Conservation (phyloP, 2,797 vertebrate species). For the Acipenser oxyrinchus region DNA sequence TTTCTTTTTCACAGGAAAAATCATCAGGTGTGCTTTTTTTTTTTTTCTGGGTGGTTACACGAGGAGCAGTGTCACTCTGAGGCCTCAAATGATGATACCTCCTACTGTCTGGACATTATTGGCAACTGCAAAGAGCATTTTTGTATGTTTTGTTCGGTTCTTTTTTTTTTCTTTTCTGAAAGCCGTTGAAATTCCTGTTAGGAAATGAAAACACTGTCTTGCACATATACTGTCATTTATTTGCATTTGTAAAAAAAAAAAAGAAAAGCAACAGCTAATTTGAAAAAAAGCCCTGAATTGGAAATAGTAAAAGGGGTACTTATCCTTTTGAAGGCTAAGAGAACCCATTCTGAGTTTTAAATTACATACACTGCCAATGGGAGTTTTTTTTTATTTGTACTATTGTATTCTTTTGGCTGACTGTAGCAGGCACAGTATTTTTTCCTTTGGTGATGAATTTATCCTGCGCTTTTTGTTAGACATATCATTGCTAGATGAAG, state of each 20-base stretch:
- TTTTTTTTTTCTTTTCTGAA: constrained; percentile 21
- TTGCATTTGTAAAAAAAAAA: too few relatives aligned
- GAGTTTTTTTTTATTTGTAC: constrained; percentile 23
- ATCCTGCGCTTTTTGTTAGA: constrained; percentile 41
- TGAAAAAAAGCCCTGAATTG: too few relatives aligned
- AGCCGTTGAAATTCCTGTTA: constrained; percentile 19
- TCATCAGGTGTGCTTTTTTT: constrained; percentile 23
- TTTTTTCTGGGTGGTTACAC: constrained; percentile 37
- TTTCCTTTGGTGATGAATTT: constrained; percentile 44
- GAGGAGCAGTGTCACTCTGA: constrained; percentile 39
- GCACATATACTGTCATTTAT: constrained; percentile 17
- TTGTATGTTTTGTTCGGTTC: constrained; percentile 26
- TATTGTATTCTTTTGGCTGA: constrained; percentile 41
- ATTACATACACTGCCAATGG: background rate
- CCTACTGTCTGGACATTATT: constrained; percentile 51
- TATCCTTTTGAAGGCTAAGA: constrained; percentile 1
- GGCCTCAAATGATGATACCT: constrained; percentile 55
- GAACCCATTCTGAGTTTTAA: constrained; percentile 6
- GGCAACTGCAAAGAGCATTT: constrained; percentile 51
- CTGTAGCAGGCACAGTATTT: constrained; percentile 28
- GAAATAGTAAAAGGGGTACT: constrained; percentile 5
- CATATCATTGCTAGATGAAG: constrained; percentile 46
- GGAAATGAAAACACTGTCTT: constrained; percentile 20
- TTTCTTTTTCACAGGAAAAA: constrained; percentile 25
- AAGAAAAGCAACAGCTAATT: too few relatives aligned